Conservation (phyloP, 2,113 vertebrate genomes). For the Taxidea taxus region DNA sequence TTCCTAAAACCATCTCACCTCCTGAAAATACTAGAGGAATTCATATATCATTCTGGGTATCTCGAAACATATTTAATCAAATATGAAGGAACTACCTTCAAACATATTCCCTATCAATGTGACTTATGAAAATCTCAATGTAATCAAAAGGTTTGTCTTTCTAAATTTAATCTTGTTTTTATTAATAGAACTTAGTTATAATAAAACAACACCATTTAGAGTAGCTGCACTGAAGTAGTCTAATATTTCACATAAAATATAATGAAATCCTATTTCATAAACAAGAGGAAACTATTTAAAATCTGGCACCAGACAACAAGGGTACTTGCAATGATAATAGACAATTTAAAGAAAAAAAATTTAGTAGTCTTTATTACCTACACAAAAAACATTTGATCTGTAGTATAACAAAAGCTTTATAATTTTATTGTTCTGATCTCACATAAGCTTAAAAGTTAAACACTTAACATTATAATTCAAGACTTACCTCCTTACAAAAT, state of each 20-base stretch:
- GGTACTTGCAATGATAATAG: not conserved
- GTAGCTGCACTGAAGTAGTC: not conserved
- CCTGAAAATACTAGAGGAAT: not conserved
- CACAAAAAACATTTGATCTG: not conserved
- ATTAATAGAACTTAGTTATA: not conserved
- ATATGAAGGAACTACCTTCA: not conserved
- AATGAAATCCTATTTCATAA: not conserved
- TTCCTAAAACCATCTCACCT: not conserved
- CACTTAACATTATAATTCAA: constrained; percentile 44
- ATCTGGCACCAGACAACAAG: not conserved
- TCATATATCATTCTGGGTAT: not conserved
- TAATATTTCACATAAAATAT: constrained; percentile 28
- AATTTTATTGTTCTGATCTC: not conserved
- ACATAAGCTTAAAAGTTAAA: not conserved
- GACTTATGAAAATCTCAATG: not conserved
- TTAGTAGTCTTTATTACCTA: not conserved
- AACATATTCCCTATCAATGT: not conserved
- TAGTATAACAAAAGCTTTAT: not conserved
- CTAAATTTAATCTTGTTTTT: constrained; percentile 8
- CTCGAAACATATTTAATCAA: not conserved
- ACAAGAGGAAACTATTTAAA: not conserved
- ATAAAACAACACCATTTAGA: not conserved
- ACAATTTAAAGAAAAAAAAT: constrained; percentile 8
- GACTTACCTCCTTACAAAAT: constrained; percentile 93
- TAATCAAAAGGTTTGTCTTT: constrained; percentile 31